Conservation (phyloP, 2,113 vertebrate species). For the Malurus elegans region DNA sequence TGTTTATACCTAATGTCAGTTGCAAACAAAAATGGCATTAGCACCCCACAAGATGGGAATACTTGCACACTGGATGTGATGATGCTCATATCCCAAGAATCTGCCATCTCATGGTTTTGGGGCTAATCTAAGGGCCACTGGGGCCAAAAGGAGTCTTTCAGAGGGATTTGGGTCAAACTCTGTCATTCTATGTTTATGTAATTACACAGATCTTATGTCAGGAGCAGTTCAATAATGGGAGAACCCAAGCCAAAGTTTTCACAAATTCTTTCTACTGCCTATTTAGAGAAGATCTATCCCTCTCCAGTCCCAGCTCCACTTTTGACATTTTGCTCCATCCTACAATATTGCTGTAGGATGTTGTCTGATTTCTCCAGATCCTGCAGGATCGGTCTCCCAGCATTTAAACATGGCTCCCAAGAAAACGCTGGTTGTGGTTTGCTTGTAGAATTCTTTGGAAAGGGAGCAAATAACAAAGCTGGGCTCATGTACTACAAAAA, state of each 20-base stretch:
- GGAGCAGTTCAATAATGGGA: background rate
- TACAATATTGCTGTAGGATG: background rate
- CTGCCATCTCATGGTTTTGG: background rate
- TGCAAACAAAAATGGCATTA: background rate
- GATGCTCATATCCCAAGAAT: background rate
- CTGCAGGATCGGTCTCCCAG: slow-evolving; percentile 40
- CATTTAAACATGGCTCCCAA: slow-evolving; percentile 41
- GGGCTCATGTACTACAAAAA: slow-evolving; percentile 45
- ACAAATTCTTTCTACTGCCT: background rate
- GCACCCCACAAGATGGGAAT: background rate
- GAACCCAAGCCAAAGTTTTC: background rate
- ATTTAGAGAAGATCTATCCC: background rate
- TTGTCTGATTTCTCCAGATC: slow-evolving; percentile 6
- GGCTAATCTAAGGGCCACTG: background rate
- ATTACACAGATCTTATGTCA: background rate
- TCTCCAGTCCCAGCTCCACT: background rate
- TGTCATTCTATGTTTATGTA: background rate
- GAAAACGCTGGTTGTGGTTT: slow-evolving; percentile 36
- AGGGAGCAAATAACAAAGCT: slow-evolving; percentile 15
- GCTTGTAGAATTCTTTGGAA: slow-evolving; percentile 33
- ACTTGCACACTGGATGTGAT: background rate
- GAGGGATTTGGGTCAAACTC: background rate
- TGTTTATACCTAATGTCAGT: background rate
- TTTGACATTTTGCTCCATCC: background rate
- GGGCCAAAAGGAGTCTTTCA: slow-evolving; percentile 4